Conservation (phyloP, 2,888 invertebrate species). For the Mellilla xanthometata region DNA sequence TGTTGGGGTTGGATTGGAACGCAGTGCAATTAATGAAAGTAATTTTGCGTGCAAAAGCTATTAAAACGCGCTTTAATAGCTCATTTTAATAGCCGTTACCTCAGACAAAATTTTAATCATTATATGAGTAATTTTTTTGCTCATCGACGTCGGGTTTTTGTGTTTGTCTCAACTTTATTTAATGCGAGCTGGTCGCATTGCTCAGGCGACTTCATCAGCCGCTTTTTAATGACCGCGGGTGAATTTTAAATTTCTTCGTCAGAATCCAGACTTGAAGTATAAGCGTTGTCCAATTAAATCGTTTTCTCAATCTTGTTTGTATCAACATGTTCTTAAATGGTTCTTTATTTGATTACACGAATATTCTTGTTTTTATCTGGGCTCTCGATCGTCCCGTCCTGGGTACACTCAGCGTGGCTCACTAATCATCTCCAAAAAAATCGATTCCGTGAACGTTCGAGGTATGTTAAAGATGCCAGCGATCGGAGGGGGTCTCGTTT, state of each 20-base stretch:
- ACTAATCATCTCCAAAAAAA: slow-evolving; percentile 63
- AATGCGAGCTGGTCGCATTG: slow-evolving; percentile 47
- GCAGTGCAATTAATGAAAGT: slow-evolving; percentile 60
- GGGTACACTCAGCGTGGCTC: slow-evolving; percentile 48
- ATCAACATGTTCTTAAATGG: slow-evolving; percentile 27
- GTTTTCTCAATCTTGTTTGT: slow-evolving; percentile 25
- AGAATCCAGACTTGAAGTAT: slow-evolving; percentile 14
- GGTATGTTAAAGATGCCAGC: slow-evolving; percentile 63
- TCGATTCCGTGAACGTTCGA: slow-evolving; percentile 59
- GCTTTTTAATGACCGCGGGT: slow-evolving; percentile 37
- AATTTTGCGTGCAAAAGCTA: slow-evolving; percentile 64
- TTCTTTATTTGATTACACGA: slow-evolving; percentile 31
- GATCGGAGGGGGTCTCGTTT: slow-evolving; percentile 71
- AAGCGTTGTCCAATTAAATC: slow-evolving; percentile 22
- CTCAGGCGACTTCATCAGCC: slow-evolving; percentile 45
- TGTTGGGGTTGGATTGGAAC: slow-evolving; percentile 55
- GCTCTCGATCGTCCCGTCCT: slow-evolving; percentile 53
- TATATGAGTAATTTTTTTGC: slow-evolving; percentile 46
- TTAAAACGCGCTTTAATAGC: slow-evolving; percentile 59
- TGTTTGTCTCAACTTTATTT: slow-evolving; percentile 63
- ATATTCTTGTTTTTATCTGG: slow-evolving; percentile 48
- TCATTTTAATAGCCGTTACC: slow-evolving; percentile 67
- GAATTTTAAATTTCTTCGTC: slow-evolving; percentile 22
- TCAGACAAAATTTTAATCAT: slow-evolving; percentile 52
- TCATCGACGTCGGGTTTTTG: slow-evolving; percentile 49